Base-by-base conservation (phyloP, 2,888 invertebrate genomes). In the Drosophila flavopinicola region DNA sequence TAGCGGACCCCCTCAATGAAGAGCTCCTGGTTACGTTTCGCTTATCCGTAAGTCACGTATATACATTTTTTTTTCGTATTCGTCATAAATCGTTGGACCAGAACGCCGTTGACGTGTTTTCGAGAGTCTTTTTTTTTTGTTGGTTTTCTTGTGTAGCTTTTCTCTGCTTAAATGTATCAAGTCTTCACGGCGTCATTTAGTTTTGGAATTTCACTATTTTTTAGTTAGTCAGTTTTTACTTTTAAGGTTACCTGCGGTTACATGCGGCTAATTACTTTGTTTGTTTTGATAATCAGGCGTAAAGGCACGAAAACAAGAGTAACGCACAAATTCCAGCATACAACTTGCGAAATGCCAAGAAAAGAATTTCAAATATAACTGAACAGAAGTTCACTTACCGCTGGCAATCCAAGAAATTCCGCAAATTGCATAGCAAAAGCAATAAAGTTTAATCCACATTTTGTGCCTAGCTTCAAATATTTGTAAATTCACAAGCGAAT, bases 21-120 rank as follows among this genome's bases (percentile, higher is more conserved):
- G 44, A 71, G 76, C 71, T 75, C 38, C 38, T 33, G 44, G 41
- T 53, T 76, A 64, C 56, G 54, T 48, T 45, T 58, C 53, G 54
- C 52, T 53, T 52, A 56, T 33, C 44, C 49, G 85, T 74, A 74
- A 88, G 85, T 87, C 83, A 85, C 88, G 82, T 84, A 73, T 75
- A 82, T 68, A 71, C 51, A 75, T 87, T 65, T 20, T 20, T 20
- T 20, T 20, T 20, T 20, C 4, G 20, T 66, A 67, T 88, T 82
- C 82, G 82, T 80, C 75, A 76, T 78, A 88, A 85, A 85, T 83
- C 86, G 58, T 87, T 88, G 77, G 88, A 87, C 88, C 88, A 86
- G 88, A 88, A 85, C 85, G 57, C 49, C 58, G 72, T 83, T 76
- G 88, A 76, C 73, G 83, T 67, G 60, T 67, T 75, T 65, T 75